Percentiles rank a stretch among this genome's conserved stretches.
Conservation (phyloP, 2,113 vertebrate species). For the Oenanthe oenanthe region DNA sequence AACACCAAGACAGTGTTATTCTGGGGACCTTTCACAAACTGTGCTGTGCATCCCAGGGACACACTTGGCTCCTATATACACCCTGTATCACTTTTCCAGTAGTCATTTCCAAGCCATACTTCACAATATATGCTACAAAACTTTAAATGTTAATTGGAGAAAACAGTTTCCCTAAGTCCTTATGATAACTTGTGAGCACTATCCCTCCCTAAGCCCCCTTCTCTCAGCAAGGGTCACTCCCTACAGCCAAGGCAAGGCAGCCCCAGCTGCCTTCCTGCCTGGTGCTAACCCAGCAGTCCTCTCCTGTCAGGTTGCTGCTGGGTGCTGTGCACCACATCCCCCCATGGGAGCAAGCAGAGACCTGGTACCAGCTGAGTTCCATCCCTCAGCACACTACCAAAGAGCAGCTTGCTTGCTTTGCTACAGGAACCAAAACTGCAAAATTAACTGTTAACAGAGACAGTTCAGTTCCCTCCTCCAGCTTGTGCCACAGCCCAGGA, state of each 20-base stretch:
- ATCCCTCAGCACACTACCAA: background rate
- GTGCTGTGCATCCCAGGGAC: background rate
- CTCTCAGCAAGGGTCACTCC: background rate
- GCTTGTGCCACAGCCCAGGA: background rate
- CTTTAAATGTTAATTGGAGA: background rate
- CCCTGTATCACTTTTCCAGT: background rate
- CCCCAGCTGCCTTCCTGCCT: rapidly evolving
- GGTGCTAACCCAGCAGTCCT: background rate
- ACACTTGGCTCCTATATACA: background rate
- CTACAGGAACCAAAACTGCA: background rate
- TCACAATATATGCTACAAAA: background rate
- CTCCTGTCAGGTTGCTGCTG: background rate
- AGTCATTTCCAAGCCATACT: background rate
- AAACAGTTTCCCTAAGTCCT: background rate
- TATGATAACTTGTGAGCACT: background rate
- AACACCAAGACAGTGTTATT: background rate
- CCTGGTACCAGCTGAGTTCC: background rate
- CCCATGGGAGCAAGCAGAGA: background rate
- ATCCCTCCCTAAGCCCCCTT: rapidly evolving
- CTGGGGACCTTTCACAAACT: background rate
- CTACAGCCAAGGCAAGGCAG: background rate
- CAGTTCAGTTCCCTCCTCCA: background rate
- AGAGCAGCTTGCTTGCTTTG: background rate
- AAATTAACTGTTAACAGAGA: background rate
- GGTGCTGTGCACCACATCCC: background rate